Base-by-base conservation (phyloP, 2,113 vertebrate genomes). In the Marmota flaviventris region DNA sequence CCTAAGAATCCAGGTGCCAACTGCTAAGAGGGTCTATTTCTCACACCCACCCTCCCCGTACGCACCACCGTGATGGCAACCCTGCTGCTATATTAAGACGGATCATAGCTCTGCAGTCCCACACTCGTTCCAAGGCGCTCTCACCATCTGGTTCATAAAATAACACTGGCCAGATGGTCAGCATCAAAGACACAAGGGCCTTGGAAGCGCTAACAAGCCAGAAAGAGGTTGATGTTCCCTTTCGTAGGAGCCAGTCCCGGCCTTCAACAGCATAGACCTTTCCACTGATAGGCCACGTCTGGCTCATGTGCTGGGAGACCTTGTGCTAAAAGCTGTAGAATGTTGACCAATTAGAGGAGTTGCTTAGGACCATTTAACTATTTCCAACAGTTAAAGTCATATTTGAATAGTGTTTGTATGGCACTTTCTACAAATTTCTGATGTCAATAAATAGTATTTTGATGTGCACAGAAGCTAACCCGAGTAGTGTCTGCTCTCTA, bases 121-220 rank as follows among this genome's bases (percentile, higher is more conserved):
- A 87, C 3, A 61, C 27, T 56, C 25, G 8, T 79, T 70, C 84
- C 37, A 84, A 75, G 70, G 93, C 92, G n/a, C 34, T 70, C 37
- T 96, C 48, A 17, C 24, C 79, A 34, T 87, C 93, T 89, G 53
- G 24, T 73, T 79, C 65, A 89, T 92, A 83, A 72, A 84, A 91
- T 53, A 81, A 53, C 34, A 27, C 61, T 70, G n/a, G 27, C 58
- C 84, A 96, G 72, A 93, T 67, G 77, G 22, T 87, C 51, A 77
- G 2, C 27, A 51, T 63, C 61, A 75, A 83, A 95, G 34, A 42
- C 56, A 29, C 34, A 78, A 94, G 69, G n/a, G 10, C 61, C 53
- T 65, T 39, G 34, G 45, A 93, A 42, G 20, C 48, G 39, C 82
- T 94, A 72, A 87, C 29, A 48, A 87, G 51, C 67, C 72, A 85